phyloP scores from a whole-genome alignment of 2,113 vertebrate species.

The Clarias gariepinus region DNA sequence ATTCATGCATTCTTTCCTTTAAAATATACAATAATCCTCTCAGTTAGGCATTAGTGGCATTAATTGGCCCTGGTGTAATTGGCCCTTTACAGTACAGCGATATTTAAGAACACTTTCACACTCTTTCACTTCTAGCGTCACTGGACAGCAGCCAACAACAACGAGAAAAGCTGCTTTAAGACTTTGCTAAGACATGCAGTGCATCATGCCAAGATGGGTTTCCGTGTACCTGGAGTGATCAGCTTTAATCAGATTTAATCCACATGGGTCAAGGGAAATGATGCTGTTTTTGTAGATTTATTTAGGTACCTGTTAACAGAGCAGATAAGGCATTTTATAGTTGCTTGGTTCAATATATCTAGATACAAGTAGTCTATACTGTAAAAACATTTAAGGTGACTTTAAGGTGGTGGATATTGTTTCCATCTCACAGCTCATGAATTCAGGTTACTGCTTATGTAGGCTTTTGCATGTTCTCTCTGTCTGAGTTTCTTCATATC shows the following conservation, averaged over 20 bases:
- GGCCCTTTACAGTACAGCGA: constrained; percentile 64
- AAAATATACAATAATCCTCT: constrained; percentile 69
- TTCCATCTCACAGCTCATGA: neutral
- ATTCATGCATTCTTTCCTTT: constrained; percentile 58
- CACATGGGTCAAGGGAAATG: neutral
- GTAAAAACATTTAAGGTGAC: neutral
- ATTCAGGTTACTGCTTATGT: neutral
- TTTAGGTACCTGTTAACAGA: neutral
- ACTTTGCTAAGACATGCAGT: constrained; percentile 53
- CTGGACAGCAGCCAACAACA: constrained; percentile 60
- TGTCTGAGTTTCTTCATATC: neutral
- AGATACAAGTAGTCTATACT: neutral
- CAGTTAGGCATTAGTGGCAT: constrained; percentile 69
- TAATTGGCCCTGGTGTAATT: constrained; percentile 71
- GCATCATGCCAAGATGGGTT: constrained; percentile 36
- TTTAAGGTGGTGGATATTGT: neutral
- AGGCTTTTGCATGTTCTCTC: neutral
- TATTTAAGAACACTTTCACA: constrained; percentile 39
- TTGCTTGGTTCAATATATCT: neutral
- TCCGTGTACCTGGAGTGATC: constrained; percentile 51
- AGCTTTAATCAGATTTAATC: constrained; percentile 42
- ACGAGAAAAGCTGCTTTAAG: constrained; percentile 54
- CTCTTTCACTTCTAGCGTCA: constrained; percentile 40
- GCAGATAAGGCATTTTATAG: neutral
- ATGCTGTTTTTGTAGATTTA: neutral